Percentiles rank a stretch among this genome's conserved stretches.
phyloP scores from a whole-genome alignment of 2,113 vertebrate species.

The Brachypodius melanocephalos region DNA sequence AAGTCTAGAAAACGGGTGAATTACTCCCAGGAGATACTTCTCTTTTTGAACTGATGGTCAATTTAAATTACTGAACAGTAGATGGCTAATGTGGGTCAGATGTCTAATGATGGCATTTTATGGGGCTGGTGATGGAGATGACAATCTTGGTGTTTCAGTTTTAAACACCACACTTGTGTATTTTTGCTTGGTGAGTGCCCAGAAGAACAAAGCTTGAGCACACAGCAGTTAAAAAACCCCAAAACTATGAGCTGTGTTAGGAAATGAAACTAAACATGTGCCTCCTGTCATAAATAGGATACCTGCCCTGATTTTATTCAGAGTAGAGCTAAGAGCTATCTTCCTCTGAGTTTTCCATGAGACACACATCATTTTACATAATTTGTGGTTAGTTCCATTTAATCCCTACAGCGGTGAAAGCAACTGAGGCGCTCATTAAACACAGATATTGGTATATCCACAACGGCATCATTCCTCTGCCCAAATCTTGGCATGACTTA shows the following conservation, averaged over 20 bases:
- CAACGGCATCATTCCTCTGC: background rate
- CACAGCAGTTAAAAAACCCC: background rate
- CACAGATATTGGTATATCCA: background rate
- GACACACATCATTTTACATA: rapidly evolving
- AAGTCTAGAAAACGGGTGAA: background rate
- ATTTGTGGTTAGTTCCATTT: background rate
- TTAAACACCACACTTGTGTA: background rate
- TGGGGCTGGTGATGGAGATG: background rate
- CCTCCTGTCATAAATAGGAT: background rate
- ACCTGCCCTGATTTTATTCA: background rate
- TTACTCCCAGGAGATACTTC: background rate
- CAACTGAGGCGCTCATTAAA: background rate
- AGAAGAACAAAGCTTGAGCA: background rate
- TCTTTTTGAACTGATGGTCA: background rate
- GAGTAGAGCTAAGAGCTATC: background rate
- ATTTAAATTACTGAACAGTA: background rate
- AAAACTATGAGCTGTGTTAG: background rate
- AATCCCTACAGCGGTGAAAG: background rate
- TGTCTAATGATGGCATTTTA: background rate
- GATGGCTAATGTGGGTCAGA: background rate
- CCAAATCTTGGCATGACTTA: background rate
- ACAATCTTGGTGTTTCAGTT: background rate
- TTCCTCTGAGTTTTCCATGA: background rate
- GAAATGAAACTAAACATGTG: background rate
- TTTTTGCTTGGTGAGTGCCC: background rate